phyloP scores from a whole-genome alignment of 2,113 vertebrate genomes.

The Zootoca vivipara region DNA sequence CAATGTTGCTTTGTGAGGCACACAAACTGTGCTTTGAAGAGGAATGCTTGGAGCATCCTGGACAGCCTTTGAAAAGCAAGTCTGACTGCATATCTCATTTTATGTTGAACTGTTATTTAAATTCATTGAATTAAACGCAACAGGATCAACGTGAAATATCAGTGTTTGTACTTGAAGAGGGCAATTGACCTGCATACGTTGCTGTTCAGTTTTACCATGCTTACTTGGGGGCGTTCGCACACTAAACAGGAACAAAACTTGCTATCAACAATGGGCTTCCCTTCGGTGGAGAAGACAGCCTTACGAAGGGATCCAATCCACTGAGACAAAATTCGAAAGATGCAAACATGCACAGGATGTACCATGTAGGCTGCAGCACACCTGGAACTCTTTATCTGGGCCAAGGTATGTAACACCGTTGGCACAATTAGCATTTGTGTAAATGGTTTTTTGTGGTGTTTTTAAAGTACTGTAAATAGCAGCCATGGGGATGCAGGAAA shows the following conservation, averaged over 20 bases:
- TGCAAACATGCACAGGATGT: not conserved
- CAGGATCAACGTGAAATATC: not conserved
- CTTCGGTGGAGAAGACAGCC: conserved; percentile 20
- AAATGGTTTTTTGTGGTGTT: not conserved
- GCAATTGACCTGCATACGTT: not conserved
- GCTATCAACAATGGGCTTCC: not conserved
- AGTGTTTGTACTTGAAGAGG: not conserved
- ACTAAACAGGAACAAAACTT: not conserved
- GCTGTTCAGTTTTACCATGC: not conserved
- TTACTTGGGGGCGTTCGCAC: not conserved
- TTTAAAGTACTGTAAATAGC: not conserved
- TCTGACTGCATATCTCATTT: conserved; percentile 27
- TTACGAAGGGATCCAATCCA: not conserved
- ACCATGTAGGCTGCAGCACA: not conserved
- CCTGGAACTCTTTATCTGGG: not conserved
- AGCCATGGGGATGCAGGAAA: too few species aligned
- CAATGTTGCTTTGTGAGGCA: conserved; percentile 34
- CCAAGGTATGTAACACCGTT: not conserved
- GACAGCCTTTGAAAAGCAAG: conserved; percentile 25
- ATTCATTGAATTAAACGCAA: not conserved
- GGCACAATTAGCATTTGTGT: not conserved
- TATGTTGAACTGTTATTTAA: conserved; percentile 37
- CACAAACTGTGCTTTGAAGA: conserved; percentile 5
- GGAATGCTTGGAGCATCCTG: conserved; percentile 29
- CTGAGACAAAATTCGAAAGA: not conserved